phyloP scores from a whole-genome alignment of 2,888 invertebrate genomes.

The Embidobia sp. region DNA sequence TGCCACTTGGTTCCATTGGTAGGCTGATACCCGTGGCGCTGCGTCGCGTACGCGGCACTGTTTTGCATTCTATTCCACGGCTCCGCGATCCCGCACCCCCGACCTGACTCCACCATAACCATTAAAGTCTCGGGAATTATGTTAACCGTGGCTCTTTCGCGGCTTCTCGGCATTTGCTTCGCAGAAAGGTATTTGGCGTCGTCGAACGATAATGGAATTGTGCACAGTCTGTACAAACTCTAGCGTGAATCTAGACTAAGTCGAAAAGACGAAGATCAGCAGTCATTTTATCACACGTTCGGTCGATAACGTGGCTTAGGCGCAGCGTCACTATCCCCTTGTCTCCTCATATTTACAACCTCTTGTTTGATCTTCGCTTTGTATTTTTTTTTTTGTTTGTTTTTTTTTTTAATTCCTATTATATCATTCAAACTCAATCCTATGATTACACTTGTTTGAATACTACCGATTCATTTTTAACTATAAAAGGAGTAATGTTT shows the following conservation, averaged over 20 bases:
- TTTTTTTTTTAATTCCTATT: too few species aligned
- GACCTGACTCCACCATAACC: conserved; percentile 63
- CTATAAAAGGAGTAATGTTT: too few species aligned
- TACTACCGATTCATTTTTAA: too few species aligned
- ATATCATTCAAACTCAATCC: too few species aligned
- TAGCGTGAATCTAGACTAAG: conserved; percentile 61
- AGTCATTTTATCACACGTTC: conserved; percentile 60
- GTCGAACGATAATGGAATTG: conserved; percentile 68
- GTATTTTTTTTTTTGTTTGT: too few species aligned
- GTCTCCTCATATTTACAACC: conserved; percentile 56
- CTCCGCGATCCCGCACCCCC: conserved; percentile 49
- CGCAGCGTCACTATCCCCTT: conserved; percentile 44
- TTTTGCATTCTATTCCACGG: conserved; percentile 69
- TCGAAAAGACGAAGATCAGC: conserved; percentile 63
- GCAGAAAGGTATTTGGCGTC: conserved; percentile 63
- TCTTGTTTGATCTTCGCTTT: background rate
- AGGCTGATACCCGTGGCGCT: conserved; percentile 57
- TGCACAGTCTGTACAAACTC: conserved; percentile 65
- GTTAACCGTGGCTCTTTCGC: conserved; percentile 65
- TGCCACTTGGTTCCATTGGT: conserved; percentile 55
- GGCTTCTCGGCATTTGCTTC: conserved; percentile 64
- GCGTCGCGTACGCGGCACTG: conserved; percentile 61
- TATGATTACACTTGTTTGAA: too few species aligned
- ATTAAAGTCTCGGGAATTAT: conserved; percentile 66
- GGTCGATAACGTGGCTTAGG: conserved; percentile 55